Percentiles rank a stretch among this genome's conserved stretches.
phyloP scores from a whole-genome alignment of 2,797 vertebrate genomes.

The Limnodromus scolopaceus region DNA sequence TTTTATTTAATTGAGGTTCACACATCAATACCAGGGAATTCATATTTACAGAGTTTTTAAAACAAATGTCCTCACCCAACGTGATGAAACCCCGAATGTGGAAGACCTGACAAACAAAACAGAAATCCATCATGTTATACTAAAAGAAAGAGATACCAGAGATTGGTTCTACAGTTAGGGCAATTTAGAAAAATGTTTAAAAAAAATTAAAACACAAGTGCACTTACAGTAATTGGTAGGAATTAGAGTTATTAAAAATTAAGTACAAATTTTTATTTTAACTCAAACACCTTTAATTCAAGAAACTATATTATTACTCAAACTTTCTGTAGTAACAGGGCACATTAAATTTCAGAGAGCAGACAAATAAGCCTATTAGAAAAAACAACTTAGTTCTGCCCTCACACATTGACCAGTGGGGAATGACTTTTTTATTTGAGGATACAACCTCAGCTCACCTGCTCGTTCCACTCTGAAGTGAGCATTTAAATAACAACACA shows the following conservation, averaged over 20 bases:
- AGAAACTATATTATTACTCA: not conserved
- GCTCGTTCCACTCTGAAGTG: too few species aligned
- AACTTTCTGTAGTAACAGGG: not conserved
- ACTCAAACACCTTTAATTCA: not conserved
- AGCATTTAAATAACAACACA: not conserved
- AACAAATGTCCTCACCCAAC: not conserved
- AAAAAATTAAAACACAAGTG: not conserved
- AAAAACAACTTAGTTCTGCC: not conserved
- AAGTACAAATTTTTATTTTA: not conserved
- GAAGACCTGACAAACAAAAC: not conserved
- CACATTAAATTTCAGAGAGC: not conserved
- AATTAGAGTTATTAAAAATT: not conserved
- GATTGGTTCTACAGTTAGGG: not conserved
- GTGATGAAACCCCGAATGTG: not conserved
- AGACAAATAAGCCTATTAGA: not conserved
- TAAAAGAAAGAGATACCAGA: not conserved
- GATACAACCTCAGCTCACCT: not conserved
- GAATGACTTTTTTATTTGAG: not conserved
- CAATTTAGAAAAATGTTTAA: not conserved
- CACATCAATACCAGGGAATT: not conserved
- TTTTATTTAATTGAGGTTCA: not conserved
- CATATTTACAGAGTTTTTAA: not conserved
- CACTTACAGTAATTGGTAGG: fast-evolving
- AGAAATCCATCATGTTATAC: not conserved
- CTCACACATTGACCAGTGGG: not conserved